A percentile compares a stretch with the other conserved stretches of the same genome.
phyloP scores from a whole-genome alignment of 2,888 invertebrate genomes.

The Drosophila nr. perissopoda region DNA sequence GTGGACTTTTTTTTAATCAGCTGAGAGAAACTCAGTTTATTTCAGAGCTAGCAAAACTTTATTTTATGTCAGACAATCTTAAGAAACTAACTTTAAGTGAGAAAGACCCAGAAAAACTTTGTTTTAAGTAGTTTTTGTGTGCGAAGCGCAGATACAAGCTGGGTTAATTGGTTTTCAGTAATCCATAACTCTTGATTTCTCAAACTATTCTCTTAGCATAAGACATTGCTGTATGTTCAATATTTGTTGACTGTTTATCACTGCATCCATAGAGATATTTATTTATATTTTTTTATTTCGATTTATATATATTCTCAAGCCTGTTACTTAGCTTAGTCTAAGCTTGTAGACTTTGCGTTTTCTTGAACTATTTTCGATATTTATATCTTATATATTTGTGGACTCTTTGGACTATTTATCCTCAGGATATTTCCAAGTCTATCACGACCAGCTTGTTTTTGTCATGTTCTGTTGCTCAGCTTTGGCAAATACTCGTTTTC shows the following conservation, averaged over 20 bases:
- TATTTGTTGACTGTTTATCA: not conserved
- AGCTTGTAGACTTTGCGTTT: not conserved
- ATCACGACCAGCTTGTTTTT: not conserved
- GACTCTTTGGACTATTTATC: not conserved
- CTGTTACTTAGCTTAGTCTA: not conserved
- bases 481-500: constrained; percentile 29
- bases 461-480: constrained; percentile 41
- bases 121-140: not conserved
- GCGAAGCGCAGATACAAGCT: not conserved
- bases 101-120: not conserved
- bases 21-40: not conserved
- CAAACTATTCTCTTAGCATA: not conserved
- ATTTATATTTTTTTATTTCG: not conserved
- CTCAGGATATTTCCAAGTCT: not conserved
- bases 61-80: not conserved
- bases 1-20: not conserved
- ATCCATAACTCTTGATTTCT: not conserved
- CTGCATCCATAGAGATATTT: not conserved
- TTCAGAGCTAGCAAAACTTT: not conserved
- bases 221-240: not conserved
- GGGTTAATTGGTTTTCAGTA: not conserved
- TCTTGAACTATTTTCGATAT: not conserved
- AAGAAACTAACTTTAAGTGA: not conserved
- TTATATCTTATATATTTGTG: not conserved
- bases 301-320: not conserved